These are phyloP conservation scores for Thymelicus sylvestris DNA, from an alignment of 2,888 invertebrate genomes.

Conservation along the genomic window DNA sequence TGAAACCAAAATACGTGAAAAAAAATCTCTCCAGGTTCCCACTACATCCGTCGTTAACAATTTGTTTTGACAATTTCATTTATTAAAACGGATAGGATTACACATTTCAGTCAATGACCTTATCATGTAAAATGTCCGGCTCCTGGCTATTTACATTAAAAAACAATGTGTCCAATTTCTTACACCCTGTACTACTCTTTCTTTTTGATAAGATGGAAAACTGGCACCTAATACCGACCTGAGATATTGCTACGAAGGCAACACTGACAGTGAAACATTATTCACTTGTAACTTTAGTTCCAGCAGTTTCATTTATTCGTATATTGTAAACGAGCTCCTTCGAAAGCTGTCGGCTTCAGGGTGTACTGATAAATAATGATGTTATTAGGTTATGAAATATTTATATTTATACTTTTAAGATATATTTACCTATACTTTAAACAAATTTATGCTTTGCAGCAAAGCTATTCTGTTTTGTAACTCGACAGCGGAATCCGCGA, in stretches of 20 bases:
- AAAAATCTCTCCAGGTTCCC: no score
- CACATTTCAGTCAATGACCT: no score
- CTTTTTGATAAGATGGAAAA: constrained; percentile 1
- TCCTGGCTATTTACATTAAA: not conserved
- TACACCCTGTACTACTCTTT: not conserved
- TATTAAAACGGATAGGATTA: no score
- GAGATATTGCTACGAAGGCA: constrained; percentile 15
- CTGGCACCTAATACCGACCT: constrained; percentile 11
- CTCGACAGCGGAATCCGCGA: no score
- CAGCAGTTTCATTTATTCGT: constrained; percentile 8
- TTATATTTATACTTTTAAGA: not conserved
- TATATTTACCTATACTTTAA: no score
- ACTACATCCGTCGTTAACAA: no score
- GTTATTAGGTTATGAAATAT: not conserved
- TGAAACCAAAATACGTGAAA: no score
- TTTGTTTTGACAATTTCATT: no score
- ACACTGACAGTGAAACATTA: constrained; percentile 22
- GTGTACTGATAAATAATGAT: no score
- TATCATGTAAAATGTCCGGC: no score
- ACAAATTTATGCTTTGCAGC: no score
- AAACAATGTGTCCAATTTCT: not conserved
- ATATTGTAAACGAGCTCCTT: constrained; percentile 1
- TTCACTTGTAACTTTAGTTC: constrained; percentile 14
- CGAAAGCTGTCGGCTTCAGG: not conserved
- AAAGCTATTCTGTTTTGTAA: no score